Base-by-base conservation (phyloP, 2,888 invertebrate species). In the Agrotis segetum region DNA sequence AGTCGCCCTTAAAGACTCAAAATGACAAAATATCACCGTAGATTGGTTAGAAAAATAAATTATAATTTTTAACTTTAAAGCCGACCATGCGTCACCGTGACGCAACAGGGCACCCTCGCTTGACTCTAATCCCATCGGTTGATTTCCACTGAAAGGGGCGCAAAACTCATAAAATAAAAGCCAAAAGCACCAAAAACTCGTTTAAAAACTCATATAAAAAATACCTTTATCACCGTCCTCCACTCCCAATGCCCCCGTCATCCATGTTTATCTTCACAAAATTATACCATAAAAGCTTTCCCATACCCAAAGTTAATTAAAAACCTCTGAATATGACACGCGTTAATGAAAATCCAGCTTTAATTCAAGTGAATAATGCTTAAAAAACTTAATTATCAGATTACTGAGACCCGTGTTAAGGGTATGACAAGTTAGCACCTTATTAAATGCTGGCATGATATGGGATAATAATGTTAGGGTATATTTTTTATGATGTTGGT, bases 351-450 rank as follows among this genome's bases (percentile, higher is more conserved):
- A 80, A 74, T 67, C 75, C 85, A 68, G 83, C 47, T 50, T 67
- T 74, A 70, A 82, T 67, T 79, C 64, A 73, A 44, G 67, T 44
- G 47, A 56, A 79, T 56, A 56, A 74, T 68, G 81, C 74, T 74
- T 83, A 83, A 85, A 84, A 84, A 84, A 85, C 85, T 83, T 84
- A 85, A 84, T 84, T 84, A 85, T 81, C 75, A 53, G 79, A 70
- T 80, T 82, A 82, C 64, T 29, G 56, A 52, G 67, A 81, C 85
- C 84, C 74, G 62, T 55, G 70, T 84, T 85, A 84, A 1, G 53
- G 2, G 46, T 19, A 9, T 84, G 81, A 81, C 81, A 73, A 64
- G 69, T 83, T 83, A 75, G 64, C 85, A 75, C 84, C 81, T 75
- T 75, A 83, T 84, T 85, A 83, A 71, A 72, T 77, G 64, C 50